These are phyloP conservation scores for Diplodus sargus DNA, from an alignment of 2,797 vertebrate genomes.

Conservation along the genomic window DNA sequence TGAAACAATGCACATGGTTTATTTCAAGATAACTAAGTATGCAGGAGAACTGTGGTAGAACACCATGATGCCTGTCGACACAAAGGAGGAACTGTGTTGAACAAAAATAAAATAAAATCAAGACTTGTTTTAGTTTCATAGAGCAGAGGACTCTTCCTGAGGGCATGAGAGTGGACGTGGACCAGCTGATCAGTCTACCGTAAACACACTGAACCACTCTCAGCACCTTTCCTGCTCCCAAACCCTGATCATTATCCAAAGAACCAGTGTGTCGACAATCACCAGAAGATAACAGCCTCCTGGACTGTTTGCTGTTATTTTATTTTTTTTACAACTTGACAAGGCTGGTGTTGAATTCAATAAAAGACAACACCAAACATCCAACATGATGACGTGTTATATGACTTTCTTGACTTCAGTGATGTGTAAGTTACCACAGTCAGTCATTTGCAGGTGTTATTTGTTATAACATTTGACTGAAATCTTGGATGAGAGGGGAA, in stretches of 20 bases:
- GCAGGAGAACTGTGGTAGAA: not conserved
- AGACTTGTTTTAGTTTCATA: no score
- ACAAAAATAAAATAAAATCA: no score
- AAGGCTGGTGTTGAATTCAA: not conserved
- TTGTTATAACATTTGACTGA: no score
- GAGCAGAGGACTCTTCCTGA: not conserved
- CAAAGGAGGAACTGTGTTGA: not conserved
- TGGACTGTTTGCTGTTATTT: no score
- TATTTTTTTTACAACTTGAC: no score
- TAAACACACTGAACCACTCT: not conserved
- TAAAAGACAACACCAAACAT: constrained; percentile 1
- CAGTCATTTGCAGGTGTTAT: not conserved
- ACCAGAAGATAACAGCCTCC: no score
- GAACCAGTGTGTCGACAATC: not conserved
- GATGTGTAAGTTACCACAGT: not conserved
- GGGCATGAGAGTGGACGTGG: not conserved
- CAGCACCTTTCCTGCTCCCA: not conserved
- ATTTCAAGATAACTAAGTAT: not conserved
- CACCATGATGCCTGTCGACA: not conserved
- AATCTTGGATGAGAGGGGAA: no score
- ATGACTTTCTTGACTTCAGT: not conserved
- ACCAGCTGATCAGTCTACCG: no score
- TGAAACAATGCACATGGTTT: not conserved
- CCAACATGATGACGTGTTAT: not conserved
- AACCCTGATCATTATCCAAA: not conserved